Percentiles rank a stretch among this genome's conserved stretches.
These are phyloP conservation scores for Drosophila mayri DNA, from an alignment of 1,140 invertebrate genomes.

Conservation along the genomic window DNA sequence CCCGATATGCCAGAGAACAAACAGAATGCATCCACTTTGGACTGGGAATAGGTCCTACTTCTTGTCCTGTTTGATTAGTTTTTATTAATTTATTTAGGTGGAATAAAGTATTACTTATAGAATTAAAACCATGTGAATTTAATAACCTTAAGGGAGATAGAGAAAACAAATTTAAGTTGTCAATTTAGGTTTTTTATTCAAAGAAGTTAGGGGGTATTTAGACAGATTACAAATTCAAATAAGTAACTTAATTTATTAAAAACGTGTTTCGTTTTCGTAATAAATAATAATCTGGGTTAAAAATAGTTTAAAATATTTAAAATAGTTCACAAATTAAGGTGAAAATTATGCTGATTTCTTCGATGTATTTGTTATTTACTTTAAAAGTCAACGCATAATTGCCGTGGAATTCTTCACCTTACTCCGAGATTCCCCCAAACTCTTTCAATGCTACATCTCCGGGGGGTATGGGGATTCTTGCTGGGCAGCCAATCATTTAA, in stretches of 20 bases:
- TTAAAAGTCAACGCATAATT: slow-evolving; percentile 7
- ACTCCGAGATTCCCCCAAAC: neutral
- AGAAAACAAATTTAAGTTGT: no score
- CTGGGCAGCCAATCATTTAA: slow-evolving; percentile 72
- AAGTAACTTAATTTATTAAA: neutral
- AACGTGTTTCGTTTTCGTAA: neutral
- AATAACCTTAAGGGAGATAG: no score
- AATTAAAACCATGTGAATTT: neutral
- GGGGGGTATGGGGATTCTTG: slow-evolving; percentile 29
- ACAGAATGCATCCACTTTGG: slow-evolving; percentile 30
- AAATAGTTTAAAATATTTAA: neutral
- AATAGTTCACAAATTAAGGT: neutral
- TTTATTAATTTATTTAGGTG: slow-evolving; percentile 46
- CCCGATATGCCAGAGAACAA: slow-evolving; percentile 64
- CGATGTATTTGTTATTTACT: slow-evolving; percentile 36
- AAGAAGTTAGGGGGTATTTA: neutral
- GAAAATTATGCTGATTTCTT: neutral
- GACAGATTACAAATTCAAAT: neutral
- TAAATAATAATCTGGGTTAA: neutral
- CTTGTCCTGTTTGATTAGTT: slow-evolving; percentile 1
- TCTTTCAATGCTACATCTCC: slow-evolving; percentile 29
- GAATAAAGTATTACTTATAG: slow-evolving; percentile 25
- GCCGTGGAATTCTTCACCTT: slow-evolving; percentile 10
- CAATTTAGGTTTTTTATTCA: no score
- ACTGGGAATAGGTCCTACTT: slow-evolving; percentile 31